phyloP scores from a whole-genome alignment of 2,113 vertebrate species.

The Myotis yumanensis region DNA sequence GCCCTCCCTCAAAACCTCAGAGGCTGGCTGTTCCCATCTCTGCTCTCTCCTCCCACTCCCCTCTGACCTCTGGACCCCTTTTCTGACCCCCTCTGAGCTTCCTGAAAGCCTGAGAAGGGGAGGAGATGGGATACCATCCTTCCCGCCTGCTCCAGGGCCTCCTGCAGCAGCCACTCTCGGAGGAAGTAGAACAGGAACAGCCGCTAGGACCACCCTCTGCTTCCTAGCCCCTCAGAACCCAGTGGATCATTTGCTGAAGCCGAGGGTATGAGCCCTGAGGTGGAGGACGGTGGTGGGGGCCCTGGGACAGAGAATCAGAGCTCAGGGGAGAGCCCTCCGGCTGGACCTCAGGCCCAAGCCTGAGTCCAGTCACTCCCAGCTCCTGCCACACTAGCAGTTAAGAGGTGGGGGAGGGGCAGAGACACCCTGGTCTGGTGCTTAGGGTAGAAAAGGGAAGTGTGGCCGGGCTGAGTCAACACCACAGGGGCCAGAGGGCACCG shows the following conservation, averaged over 20 bases:
- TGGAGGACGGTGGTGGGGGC: neutral
- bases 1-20: neutral
- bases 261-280: neutral
- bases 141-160: neutral
- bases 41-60: neutral
- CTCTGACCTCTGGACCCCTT: neutral
- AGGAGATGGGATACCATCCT: neutral
- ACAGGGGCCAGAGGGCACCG: neutral
- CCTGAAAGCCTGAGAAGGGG: neutral
- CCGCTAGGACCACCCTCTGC: neutral
- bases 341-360: neutral
- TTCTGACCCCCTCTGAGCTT: neutral
- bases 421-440: neutral
- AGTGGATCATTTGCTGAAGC: neutral
- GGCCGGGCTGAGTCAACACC: constrained; percentile 45
- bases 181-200: neutral
- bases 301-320: neutral
- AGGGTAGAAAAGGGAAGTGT: constrained; percentile 62
- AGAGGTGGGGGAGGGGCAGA: neutral
- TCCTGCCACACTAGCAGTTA: neutral
- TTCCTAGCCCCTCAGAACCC: neutral
- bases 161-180: neutral
- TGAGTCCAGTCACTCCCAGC: neutral
- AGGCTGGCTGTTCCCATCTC: neutral
- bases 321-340: neutral